Evolutionary conservation across 2,797 vertebrate genomes (phyloP).

Genomic region (Crocodylus rhombifer): DNA sequence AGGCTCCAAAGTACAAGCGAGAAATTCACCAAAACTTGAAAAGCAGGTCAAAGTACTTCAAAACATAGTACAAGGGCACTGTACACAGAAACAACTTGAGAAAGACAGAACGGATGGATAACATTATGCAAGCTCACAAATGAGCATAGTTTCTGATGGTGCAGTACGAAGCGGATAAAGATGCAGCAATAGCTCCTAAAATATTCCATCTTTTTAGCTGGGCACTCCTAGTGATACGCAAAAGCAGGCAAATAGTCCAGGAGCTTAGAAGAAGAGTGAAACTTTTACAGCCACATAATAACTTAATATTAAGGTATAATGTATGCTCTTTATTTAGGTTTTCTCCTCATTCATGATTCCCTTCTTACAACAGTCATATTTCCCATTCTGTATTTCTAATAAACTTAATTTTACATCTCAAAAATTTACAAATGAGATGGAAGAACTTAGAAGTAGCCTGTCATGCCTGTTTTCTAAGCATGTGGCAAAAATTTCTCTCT

Average conservation of each 20-base stretch:
- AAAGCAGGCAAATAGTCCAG: background rate
- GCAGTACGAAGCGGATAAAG: background rate
- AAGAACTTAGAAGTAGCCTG: background rate
- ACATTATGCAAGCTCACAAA: slow-evolving; percentile 31
- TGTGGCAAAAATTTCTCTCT: background rate
- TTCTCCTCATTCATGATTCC: background rate
- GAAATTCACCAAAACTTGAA: background rate
- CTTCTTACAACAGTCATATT: background rate
- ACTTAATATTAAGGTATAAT: background rate
- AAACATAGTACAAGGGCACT: background rate
- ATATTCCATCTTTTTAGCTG: background rate
- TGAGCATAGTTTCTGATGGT: background rate
- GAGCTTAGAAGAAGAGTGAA: background rate
- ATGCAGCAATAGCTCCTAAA: background rate
- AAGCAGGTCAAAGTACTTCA: background rate
- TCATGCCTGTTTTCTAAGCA: background rate
- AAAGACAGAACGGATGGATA: background rate
- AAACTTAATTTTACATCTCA: background rate
- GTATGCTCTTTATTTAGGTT: background rate
- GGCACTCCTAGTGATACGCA: background rate
- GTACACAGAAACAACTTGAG: slow-evolving; percentile 13
- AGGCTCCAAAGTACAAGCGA: background rate
- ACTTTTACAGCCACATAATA: background rate
- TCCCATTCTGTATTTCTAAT: background rate
- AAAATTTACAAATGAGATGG: background rate